These are phyloP conservation scores for Pangasianodon gigas DNA, from an alignment of 2,113 vertebrate species.

Conservation along the genomic window DNA sequence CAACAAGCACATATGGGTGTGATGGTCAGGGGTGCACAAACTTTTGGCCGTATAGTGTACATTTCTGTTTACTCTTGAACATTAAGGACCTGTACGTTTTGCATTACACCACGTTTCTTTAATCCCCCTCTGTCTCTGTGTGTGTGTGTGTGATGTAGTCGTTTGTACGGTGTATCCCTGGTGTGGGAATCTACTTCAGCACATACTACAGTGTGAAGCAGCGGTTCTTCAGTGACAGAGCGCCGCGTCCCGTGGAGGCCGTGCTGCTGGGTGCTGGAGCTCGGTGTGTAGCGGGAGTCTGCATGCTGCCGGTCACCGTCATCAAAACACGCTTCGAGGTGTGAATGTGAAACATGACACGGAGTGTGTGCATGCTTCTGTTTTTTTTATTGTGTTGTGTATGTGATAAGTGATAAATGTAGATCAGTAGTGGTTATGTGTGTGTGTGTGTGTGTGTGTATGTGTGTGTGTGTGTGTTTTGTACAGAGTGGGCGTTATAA, in stretches of 20 bases:
- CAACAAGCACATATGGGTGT: background rate
- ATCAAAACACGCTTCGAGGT: conserved; percentile 95
- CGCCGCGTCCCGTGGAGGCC: conserved; percentile 77
- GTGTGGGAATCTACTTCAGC: conserved; percentile 95
- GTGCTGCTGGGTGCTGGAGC: conserved; percentile 84
- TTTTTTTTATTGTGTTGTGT: background rate
- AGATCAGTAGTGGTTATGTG: background rate
- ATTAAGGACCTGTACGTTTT: background rate
- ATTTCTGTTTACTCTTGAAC: background rate
- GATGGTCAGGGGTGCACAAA: background rate
- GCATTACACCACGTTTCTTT: background rate
- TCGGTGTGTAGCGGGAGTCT: conserved; percentile 81
- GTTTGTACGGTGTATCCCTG: conserved; percentile 89
- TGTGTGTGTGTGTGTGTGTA: too few species aligned
- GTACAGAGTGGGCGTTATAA: conserved; percentile 84
- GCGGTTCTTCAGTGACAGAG: conserved; percentile 72
- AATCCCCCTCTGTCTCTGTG: background rate
- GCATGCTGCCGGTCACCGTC: conserved; percentile 90
- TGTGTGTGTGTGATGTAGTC: conserved; percentile 73
- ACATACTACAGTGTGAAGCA: conserved; percentile 86
- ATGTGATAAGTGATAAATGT: background rate
- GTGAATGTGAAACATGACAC: conserved; percentile 38
- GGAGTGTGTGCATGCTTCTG: background rate
- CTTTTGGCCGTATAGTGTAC: background rate
- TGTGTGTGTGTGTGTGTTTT: conserved; percentile 12